Percentiles rank a stretch among this genome's conserved stretches.
Evolutionary conservation across 2,113 vertebrate species (phyloP).

Genomic region (Haliaeetus leucogaster): DNA sequence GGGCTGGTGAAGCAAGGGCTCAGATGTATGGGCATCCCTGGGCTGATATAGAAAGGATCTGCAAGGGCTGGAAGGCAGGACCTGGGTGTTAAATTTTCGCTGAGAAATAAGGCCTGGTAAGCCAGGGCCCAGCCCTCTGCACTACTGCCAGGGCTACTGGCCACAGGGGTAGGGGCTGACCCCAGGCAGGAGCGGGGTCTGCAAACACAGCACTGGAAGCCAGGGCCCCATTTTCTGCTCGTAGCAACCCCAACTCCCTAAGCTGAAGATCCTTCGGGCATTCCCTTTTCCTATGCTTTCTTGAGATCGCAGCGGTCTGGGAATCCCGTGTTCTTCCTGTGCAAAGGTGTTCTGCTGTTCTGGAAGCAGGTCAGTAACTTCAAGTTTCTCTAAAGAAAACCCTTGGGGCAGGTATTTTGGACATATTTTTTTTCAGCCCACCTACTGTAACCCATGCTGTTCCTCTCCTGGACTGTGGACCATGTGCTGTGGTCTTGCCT

Average conservation of each 20-base stretch:
- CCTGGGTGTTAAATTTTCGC: not conserved
- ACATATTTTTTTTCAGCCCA: not conserved
- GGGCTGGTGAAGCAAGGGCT: not conserved
- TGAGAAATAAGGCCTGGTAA: not conserved
- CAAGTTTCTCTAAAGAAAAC: not conserved
- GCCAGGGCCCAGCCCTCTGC: not conserved
- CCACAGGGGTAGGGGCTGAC: not conserved
- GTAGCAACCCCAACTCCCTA: not conserved
- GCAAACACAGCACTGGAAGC: not conserved
- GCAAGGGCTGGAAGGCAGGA: not conserved
- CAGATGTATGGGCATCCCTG: not conserved
- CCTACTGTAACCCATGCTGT: not conserved
- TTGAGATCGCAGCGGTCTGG: fast-evolving
- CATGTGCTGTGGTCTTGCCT: not conserved
- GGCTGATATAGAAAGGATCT: not conserved
- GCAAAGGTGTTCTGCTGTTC: not conserved
- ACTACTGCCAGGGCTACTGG: not conserved
- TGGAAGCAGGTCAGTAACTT: not conserved
- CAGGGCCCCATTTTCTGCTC: not conserved
- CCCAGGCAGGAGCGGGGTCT: not conserved
- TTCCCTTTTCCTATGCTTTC: not conserved
- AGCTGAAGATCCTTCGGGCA: not conserved
- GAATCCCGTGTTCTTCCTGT: not conserved
- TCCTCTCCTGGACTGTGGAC: not conserved
- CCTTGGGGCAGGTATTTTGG: not conserved